Base-by-base conservation (phyloP, 2,113 vertebrate species). In the Eulemur rufifrons region DNA sequence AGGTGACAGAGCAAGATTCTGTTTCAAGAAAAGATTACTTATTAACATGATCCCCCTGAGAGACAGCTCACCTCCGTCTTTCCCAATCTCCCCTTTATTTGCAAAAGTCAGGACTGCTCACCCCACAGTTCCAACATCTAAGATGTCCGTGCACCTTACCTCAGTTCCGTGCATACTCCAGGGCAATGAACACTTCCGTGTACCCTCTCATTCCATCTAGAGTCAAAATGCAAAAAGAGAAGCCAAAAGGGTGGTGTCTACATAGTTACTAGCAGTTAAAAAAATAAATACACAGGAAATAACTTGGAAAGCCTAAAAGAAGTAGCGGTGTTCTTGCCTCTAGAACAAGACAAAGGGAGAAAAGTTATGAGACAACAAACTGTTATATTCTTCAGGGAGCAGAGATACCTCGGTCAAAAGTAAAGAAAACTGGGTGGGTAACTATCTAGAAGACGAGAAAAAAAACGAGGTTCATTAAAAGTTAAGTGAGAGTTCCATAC, bases 151-250 rank as follows among this genome's bases (percentile, higher is more conserved):
- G 71, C 6, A 76, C 66, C 15, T 68, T 63, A 93, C 15, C 52
- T 93, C 45, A 27, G 63, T 25, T 89, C 8, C 27, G 69, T 37
- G 23, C 37, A 73, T 64, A 73, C n/a, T 71, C 32, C 42, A 83
- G 45, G 29, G 37, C 73, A 37, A 2, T 56, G 27, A 89, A 37
- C 3, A 80, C 21, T 63, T 71, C 50, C 3, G 13, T 39, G 34
- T 42, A 50, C 47, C 7, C 7, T 29, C 8, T 68, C 20, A 83
- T 21, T 83, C 32, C 47, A 42, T 56, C 14, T 66, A 81, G 37
- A 91, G 66, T 86, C 39, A 81, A 91, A 81, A 25, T n/a, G 39
- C 91, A 86, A 85, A 94, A 91, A 63, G 64, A 91, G 20, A 86
- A 80, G 45, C 37, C 25, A 81, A 81, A 91, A 86, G 47, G 11